Base-by-base conservation (phyloP, 2,797 vertebrate species). In the Euthynnus affinis region DNA sequence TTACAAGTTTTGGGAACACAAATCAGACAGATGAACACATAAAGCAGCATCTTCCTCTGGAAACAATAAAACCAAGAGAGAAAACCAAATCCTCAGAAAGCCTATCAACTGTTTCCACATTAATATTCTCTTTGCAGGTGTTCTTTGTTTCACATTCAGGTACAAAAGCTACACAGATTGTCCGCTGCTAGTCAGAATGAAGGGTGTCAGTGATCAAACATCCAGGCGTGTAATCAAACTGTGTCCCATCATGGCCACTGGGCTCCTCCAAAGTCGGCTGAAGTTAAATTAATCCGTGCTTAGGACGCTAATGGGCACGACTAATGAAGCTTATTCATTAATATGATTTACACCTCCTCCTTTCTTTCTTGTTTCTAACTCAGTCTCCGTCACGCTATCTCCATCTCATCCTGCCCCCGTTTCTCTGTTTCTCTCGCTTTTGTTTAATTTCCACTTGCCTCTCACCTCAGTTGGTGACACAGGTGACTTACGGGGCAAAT, bases 301-400 rank as follows among this genome's bases (percentile, higher is more conserved):
- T 60, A 78, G 65, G 72, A 78, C 48, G 60, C 85, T 91, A 89
- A 89, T 88, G 86, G 69, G 72, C 82, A 85, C 37, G n/a, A 72
- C 87, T 92, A 91, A 92, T 87, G 76, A 83, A 69, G 80, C 80
- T 80, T 89, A 85, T 88, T 89, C 84, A 90, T 89, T 87, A 86
- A 83, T 84, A 78, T 85, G 82, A 91, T 91, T 88, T 87, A 88
- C 80, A 84, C 71, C 78, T 79, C 74, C 79, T 78, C 61, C 34
- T 66, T 76, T 71, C 66, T 72, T 73, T 76, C 74, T 77, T 48
- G n/a, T 76, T 71, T 77, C 70, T 66, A 59, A 48, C 73, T 66
- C 44, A 27, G 27, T 56, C 61, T 80, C 71, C 34, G 46, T 75
- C 71, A 66, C 44, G 0, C 66, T 64, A 27, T 66, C 65, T 62